phyloP scores from a whole-genome alignment of 2,113 vertebrate species.

The Heliornis fulica region DNA sequence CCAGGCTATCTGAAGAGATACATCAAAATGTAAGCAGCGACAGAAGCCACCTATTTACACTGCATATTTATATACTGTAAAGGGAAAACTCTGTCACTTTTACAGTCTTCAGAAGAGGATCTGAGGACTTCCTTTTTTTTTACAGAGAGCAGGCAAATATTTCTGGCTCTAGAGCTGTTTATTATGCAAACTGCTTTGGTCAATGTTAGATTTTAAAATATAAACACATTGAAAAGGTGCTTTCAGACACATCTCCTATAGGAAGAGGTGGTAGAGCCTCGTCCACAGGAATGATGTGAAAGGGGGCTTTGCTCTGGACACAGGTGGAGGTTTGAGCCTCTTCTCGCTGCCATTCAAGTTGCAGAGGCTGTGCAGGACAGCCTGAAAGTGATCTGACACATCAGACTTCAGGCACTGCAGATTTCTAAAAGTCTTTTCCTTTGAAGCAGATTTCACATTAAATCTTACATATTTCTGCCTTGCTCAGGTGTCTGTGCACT shows the following conservation, averaged over 20 bases:
- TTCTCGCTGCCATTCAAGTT: background rate
- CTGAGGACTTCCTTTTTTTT: slow-evolving; percentile 67
- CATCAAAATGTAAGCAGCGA: slow-evolving; percentile 45
- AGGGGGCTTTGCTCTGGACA: background rate
- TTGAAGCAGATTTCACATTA: background rate
- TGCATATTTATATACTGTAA: slow-evolving; percentile 55
- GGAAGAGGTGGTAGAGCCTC: background rate
- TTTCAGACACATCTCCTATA: background rate
- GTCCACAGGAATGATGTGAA: background rate
- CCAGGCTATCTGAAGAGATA: slow-evolving; percentile 58
- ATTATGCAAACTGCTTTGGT: slow-evolving; percentile 61
- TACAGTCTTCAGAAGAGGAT: slow-evolving; percentile 56
- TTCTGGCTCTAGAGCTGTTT: slow-evolving; percentile 48
- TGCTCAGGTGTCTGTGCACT: background rate
- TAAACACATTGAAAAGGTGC: slow-evolving; percentile 18
- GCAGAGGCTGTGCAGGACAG: background rate
- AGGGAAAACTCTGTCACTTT: slow-evolving; percentile 49
- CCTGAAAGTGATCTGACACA: background rate
- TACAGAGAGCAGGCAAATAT: slow-evolving; percentile 41
- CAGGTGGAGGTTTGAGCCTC: background rate
- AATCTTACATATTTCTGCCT: background rate
- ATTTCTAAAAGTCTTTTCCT: background rate
- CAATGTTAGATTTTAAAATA: slow-evolving; percentile 45
- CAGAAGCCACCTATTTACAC: slow-evolving; percentile 59
- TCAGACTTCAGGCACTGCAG: background rate